Evolutionary conservation across 2,888 invertebrate genomes (phyloP).

Genomic region (Acanthosoma haemorrhoidale): DNA sequence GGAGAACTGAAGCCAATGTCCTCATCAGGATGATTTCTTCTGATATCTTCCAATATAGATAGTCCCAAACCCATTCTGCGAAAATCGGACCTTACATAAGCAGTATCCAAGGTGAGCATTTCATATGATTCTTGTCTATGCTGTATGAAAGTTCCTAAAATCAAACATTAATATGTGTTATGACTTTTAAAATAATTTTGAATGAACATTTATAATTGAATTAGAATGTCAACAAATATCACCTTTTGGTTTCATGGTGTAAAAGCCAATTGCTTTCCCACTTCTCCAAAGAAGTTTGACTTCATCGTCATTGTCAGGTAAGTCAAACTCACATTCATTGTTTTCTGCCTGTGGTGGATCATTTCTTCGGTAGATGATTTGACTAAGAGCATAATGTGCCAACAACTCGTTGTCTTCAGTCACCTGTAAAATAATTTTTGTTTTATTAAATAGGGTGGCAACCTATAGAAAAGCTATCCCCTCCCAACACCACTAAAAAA

Average conservation of each 20-base stretch:
- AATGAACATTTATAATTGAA: neutral
- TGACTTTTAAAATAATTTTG: neutral
- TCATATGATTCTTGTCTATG: slow-evolving; percentile 43
- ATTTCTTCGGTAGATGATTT: slow-evolving; percentile 23
- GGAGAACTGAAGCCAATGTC: slow-evolving; percentile 47
- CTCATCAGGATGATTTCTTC: slow-evolving; percentile 43
- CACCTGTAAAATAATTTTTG: slow-evolving; percentile 11
- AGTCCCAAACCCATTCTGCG: slow-evolving; percentile 45
- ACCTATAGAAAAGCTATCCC: too few species aligned
- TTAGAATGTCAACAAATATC: neutral
- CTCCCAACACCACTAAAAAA: too few species aligned
- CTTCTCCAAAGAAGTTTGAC: slow-evolving; percentile 42
- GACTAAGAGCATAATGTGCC: slow-evolving; percentile 29
- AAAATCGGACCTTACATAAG: slow-evolving; percentile 45
- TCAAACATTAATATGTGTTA: neutral
- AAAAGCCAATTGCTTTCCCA: slow-evolving; percentile 46
- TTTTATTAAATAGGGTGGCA: too few species aligned
- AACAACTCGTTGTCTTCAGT: neutral
- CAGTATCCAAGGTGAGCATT: slow-evolving; percentile 47
- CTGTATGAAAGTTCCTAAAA: slow-evolving; percentile 44
- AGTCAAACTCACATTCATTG: slow-evolving; percentile 28
- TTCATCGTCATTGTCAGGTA: slow-evolving; percentile 29
- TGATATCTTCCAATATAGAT: slow-evolving; percentile 44
- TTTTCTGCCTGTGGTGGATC: neutral
- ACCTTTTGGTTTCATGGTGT: slow-evolving; percentile 47